Base-by-base conservation (phyloP, 2,113 vertebrate species). In the Dascyllus trimaculatus region DNA sequence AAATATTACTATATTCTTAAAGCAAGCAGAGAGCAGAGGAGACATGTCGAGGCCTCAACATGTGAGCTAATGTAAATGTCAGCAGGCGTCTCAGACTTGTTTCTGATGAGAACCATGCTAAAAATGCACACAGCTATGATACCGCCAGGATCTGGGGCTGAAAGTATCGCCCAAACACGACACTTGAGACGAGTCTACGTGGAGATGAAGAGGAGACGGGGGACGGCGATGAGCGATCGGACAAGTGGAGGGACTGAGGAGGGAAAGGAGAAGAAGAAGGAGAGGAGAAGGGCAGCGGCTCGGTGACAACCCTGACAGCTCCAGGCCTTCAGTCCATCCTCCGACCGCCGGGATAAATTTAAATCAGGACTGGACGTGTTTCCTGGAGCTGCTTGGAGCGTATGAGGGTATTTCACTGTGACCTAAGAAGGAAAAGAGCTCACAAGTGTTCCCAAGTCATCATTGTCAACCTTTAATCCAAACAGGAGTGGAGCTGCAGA, bases 281-380 rank as follows among this genome's bases (percentile, higher is more conserved):
- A 29, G 56, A 1, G n/a, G 63, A 73, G 32, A 57, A 77, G 80
- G 68, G 25, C 69, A 63, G 46, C 64, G 46, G 48, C 45, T 77
- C 43, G 71, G 73, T 83, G 85, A 89, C 86, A 85, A 54, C 78
- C 78, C 63, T 77, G 85, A 85, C 86, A 85, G 68, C 64, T 21
- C 57, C 75, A 48, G 75, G 52, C 84, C 25, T 66, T 84, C 78
- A 49, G 15, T 72, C 32, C 32, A 7, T 62, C 75, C 78, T 71
- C 69, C 77, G 25, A 24, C 60, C 56, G 17, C 49, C 8, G 60
- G 48, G 86, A 54, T 73, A 85, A 70, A 85, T 92, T 91, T 85
- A 85, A 87, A 84, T 71, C 48, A 58, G 62, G 72, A 65, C 38
- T 62, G 78, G 80, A 15, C 5, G 59, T n/a, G 35, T 53, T 54